These are phyloP conservation scores for Neofelis nebulosa DNA, from an alignment of 2,113 vertebrate genomes.

Conservation along the genomic window DNA sequence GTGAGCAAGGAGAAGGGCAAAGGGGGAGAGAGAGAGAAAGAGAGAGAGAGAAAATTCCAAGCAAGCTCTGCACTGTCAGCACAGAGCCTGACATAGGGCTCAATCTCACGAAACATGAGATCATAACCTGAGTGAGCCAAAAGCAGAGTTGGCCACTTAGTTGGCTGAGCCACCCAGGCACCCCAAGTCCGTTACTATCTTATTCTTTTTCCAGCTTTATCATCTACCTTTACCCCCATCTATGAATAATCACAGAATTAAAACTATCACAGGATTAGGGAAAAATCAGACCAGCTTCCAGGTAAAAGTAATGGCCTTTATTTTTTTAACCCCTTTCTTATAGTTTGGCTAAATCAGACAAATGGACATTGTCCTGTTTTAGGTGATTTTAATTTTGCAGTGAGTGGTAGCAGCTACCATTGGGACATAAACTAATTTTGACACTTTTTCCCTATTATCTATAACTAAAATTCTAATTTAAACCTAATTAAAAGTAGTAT, in stretches of 20 bases:
- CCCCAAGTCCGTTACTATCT: not conserved
- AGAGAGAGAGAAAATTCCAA: too few relatives aligned
- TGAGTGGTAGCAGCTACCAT: not conserved
- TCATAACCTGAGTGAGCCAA: too few relatives aligned
- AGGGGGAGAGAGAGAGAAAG: too few relatives aligned
- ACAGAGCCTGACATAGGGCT: too few relatives aligned
- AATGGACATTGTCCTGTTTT: not conserved
- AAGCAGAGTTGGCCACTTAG: too few relatives aligned
- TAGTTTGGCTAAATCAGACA: slow-evolving; percentile 6
- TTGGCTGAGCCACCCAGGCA: too few relatives aligned
- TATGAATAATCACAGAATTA: not conserved
- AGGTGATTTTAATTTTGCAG: not conserved
- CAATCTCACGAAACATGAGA: too few relatives aligned
- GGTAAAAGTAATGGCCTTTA: not conserved
- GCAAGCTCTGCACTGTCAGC: too few relatives aligned
- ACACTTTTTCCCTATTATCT: not conserved
- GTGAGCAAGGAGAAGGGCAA: too few relatives aligned
- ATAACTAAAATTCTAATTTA: slow-evolving; percentile 28
- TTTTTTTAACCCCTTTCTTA: not conserved
- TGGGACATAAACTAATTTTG: not conserved
- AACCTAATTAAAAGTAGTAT: slow-evolving; percentile 12
- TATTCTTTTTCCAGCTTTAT: not conserved
- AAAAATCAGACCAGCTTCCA: slow-evolving; percentile 1
- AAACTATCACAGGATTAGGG: not conserved
- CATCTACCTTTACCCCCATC: not conserved